Evolutionary conservation across 2,888 invertebrate genomes (phyloP), one percentile per base, ranked within the genome.

Genomic region (Lapara coniferarum): DNA sequence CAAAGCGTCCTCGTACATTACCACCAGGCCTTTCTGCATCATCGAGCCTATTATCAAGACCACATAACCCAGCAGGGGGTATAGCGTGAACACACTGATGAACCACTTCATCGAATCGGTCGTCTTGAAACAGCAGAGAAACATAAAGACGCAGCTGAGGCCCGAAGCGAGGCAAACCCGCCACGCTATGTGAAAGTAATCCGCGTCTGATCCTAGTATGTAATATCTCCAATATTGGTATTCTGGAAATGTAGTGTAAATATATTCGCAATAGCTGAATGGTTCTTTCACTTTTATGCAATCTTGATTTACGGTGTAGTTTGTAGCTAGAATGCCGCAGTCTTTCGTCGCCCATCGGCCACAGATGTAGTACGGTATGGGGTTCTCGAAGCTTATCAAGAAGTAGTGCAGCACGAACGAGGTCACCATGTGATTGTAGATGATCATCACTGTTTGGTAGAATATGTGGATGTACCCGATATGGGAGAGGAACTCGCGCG

Each of bases 311-410:
- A 91, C 78, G 2, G 90, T 85, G 72, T 85, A 89, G 73, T 93
- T 93, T 16, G 56, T 67, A 2, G 66, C 51, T 0, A 90, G 71
- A 53, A 87, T 85, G 37, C 89, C 76, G 71, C 93, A 92, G 14
- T 82, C 71, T 3, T 57, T 68, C 0, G 77, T 78, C 8, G 86
- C 72, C 91, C 90, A 90, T 0, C 69, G 49, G 2, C 91, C 91
- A 70, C 93, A 93, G 0, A 74, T 70, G 70, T 85, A 85, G 74
- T 84, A 93, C 3, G 91, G 92, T 44, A 89, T 78, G 0, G 89
- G 89, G 19, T 82, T 81, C 75, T 93, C 91, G 46, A 92, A 91
- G 69, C 86, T 89, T 70, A 92, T 85, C 12, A 92, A 74, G n/a
- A 92, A 82, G 70, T 92, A 93, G 77, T 92, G 91, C 7, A 91